Conservation (phyloP, 2,888 invertebrate genomes). For the Cantharis rufa region DNA sequence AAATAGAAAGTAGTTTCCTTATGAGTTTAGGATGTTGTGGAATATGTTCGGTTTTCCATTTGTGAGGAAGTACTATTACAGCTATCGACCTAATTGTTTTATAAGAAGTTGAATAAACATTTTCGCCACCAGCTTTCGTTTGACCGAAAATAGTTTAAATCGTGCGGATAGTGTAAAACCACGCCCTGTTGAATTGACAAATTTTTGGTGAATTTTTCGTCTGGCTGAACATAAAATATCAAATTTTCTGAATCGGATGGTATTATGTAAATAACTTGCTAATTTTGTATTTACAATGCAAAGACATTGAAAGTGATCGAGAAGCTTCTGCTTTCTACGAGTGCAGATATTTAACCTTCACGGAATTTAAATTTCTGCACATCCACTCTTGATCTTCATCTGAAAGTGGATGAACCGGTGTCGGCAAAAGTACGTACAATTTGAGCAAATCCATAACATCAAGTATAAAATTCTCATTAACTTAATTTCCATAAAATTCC, state of each 20-base stretch:
- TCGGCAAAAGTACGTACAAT: neutral
- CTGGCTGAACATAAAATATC: neutral
- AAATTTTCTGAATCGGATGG: neutral
- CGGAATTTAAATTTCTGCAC: slow-evolving; percentile 5
- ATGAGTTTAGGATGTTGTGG: neutral
- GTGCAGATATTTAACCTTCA: neutral
- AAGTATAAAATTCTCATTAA: neutral
- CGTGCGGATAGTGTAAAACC: neutral
- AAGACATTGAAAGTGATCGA: slow-evolving; percentile 9
- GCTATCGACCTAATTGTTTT: neutral
- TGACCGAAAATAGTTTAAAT: neutral
- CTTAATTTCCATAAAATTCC: neutral
- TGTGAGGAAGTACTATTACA: neutral
- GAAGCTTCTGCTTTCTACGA: slow-evolving; percentile 5
- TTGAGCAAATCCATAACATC: neutral
- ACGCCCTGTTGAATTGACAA: neutral
- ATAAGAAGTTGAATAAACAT: neutral
- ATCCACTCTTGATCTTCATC: neutral
- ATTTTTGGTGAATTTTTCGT: neutral
- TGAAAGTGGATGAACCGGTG: neutral
- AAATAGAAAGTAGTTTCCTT: neutral
- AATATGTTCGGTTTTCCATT: neutral
- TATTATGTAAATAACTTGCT: neutral
- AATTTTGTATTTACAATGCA: neutral
- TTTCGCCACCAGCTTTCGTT: neutral